phyloP scores from a whole-genome alignment of 2,888 invertebrate species.

The Xanthia togata region DNA sequence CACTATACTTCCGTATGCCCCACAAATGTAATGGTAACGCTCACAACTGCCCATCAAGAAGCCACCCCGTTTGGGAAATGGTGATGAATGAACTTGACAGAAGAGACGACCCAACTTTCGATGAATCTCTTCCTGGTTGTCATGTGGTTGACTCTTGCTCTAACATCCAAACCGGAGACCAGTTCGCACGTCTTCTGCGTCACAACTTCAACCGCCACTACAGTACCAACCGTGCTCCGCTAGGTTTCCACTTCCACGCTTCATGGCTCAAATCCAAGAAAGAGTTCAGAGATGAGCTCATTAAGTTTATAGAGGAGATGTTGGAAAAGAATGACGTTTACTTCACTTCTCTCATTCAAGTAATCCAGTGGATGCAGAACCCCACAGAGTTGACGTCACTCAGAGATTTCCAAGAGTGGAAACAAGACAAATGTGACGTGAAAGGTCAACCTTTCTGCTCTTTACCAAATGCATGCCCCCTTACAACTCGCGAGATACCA shows the following conservation, averaged over 20 bases:
- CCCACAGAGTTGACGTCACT: conserved; percentile 96
- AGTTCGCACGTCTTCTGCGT: conserved; percentile 96
- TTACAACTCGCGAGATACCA: conserved; percentile 96
- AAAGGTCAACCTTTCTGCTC: conserved; percentile 98
- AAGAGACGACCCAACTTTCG: conserved; percentile 97
- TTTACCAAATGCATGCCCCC: conserved; percentile 96
- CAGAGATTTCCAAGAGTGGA: conserved; percentile 98
- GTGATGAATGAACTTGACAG: conserved; percentile 98
- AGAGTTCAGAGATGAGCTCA: conserved; percentile 97
- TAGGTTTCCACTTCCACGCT: conserved; percentile 98
- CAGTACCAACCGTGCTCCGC: conserved; percentile 97
- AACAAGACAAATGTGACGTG: conserved; percentile 97
- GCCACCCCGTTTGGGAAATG: conserved; percentile 99
- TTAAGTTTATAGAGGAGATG: conserved; percentile 98
- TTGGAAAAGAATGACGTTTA: conserved; percentile 96
- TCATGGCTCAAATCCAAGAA: conserved; percentile 98
- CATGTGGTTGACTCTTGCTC: conserved; percentile 98
- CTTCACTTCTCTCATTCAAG: conserved; percentile 97
- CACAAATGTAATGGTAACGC: conserved; percentile 98
- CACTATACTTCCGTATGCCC: conserved; percentile 98
- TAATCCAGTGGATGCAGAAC: conserved; percentile 99
- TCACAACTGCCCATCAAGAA: conserved; percentile 97
- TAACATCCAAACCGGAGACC: conserved; percentile 97
- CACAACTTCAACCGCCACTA: conserved; percentile 99
- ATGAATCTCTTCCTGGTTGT: conserved; percentile 97